Evolutionary conservation across 2,888 invertebrate species (phyloP).

Genomic region (Cosmia trapezina): DNA sequence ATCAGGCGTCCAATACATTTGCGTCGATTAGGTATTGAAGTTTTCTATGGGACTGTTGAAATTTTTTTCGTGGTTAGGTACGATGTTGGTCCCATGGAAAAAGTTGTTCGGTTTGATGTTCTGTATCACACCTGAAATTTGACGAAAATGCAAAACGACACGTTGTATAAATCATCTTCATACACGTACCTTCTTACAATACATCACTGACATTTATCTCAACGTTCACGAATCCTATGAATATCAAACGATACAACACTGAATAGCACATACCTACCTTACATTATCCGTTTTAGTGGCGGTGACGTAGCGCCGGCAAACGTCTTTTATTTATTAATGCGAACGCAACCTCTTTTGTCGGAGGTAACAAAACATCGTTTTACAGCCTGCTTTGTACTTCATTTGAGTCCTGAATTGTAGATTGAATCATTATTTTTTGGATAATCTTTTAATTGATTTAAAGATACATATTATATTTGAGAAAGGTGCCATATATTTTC

Average conservation of each 20-base stretch:
- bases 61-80: too few species aligned
- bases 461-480: too few species aligned
- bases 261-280: slow-evolving; percentile 33
- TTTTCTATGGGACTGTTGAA: too few species aligned
- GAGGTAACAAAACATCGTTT: slow-evolving; percentile 8
- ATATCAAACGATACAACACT: slow-evolving; percentile 49
- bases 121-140: too few species aligned
- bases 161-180: too few species aligned
- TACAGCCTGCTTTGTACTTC: background rate
- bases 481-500: background rate
- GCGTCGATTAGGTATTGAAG: too few species aligned
- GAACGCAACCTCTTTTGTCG: slow-evolving; percentile 35
- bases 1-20: too few species aligned
- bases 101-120: too few species aligned
- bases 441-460: background rate
- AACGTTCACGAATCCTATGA: slow-evolving; percentile 33
- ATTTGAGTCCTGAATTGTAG: slow-evolving; percentile 4
- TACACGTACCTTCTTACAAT: background rate
- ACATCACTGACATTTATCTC: slow-evolving; percentile 33
- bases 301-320: slow-evolving; percentile 32
- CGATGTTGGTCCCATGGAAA: too few species aligned
- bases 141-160: too few species aligned
- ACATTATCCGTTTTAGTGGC: slow-evolving; percentile 38
- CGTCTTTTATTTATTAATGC: slow-evolving; percentile 53
- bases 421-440: background rate